Base-by-base conservation (phyloP, 2,113 vertebrate genomes). In the Pachycephala philippinensis region DNA sequence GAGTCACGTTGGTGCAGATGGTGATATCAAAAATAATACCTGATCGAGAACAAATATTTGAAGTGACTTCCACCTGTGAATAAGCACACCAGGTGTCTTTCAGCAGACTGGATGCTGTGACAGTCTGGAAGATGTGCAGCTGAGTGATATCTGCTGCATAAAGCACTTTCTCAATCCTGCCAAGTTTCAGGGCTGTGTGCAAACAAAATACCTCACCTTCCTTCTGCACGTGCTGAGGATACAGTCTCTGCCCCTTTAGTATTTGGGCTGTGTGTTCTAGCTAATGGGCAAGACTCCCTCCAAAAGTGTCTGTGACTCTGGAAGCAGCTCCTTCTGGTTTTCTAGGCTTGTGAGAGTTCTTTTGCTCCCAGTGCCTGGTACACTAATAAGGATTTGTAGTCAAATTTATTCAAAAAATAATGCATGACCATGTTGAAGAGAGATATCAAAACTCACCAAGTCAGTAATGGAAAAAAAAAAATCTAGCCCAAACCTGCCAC, bases 1-100 rank as follows among this genome's bases (percentile, higher is more conserved):
- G 94, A 94, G 77, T 95, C 57, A 84, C 33, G 4, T 4, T 45
- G 50, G 37, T 69, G 59, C 82, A 96, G 92, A 74, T 89, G 84
- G 91, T 21, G 68, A 87, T 64, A 95, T 14, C 1, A 13, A 88
- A 95, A 95, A 76, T 59, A 90, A 96, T 66, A 40, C 47, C 31
- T 86, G 59, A 84, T 69, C 1, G 1, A 87, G 79, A 65, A 31
- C 83, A 97, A 94, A 95, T 96, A 96, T 69, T 95, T 52, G 24
- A 87, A 79, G 68, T 87, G 39, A 91, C 45, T 96, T 94, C 56
- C 66, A 85, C n/a, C 39, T 80, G 39, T 28, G 42, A 77, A 83
- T 59, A 89, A 69, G 27, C 18, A 56, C 18, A 89, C 85, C 45
- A 80, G 87, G 49, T 94, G 86, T 69, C 76, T 93, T 88, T 68